A percentile compares a stretch with the other conserved stretches of the same genome.
Evolutionary conservation across 37 sponge, comb jelly and placozoan species (phyloP).

Genomic region (Hexactinellida sp.): DNA sequence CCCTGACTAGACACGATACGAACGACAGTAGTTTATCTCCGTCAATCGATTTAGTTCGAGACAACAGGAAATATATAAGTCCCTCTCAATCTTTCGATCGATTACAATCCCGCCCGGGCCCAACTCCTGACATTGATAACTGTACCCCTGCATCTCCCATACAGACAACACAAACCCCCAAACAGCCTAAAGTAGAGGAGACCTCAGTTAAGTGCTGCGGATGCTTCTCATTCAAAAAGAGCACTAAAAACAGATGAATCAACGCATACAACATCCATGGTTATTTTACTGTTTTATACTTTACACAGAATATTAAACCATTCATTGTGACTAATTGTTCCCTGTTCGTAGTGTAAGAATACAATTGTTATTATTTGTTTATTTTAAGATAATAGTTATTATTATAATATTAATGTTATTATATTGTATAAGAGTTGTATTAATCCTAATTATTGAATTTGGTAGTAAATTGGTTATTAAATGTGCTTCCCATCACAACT

Average conservation of each 20-base stretch:
- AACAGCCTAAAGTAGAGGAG: neutral
- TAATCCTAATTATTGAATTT: neutral
- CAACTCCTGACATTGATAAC: neutral
- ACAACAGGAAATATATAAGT: neutral
- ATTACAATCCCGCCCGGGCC: neutral
- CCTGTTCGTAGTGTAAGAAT: neutral
- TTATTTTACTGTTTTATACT: constrained; percentile 14
- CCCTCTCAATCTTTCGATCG: neutral
- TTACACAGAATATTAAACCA: neutral
- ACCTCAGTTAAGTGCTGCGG: neutral
- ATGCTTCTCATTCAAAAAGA: neutral
- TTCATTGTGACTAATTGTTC: neutral
- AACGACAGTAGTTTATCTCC: neutral
- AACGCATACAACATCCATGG: neutral
- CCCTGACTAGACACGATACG: neutral
- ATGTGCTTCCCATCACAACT: neutral
- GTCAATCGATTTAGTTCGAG: neutral
- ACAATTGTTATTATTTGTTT: neutral
- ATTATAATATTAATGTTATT: neutral
- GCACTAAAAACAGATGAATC: neutral
- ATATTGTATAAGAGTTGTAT: constrained; percentile 15
- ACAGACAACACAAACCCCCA: neutral
- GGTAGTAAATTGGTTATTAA: neutral
- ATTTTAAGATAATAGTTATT: neutral
- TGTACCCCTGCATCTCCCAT: neutral